Evolutionary conservation across 2,113 vertebrate genomes (phyloP).

Genomic region (Gallinago undulata): DNA sequence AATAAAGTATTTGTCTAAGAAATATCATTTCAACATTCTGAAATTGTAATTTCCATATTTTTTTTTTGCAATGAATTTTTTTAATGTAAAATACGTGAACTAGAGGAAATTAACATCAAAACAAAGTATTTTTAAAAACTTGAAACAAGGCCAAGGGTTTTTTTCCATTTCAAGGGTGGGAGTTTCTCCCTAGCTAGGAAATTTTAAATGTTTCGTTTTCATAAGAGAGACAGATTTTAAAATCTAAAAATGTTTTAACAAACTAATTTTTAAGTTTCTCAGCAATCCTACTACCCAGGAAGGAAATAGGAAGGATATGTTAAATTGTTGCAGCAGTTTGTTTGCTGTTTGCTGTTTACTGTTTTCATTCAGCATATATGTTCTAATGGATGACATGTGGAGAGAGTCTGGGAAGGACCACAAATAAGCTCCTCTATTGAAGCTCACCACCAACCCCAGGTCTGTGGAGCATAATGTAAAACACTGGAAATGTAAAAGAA

Average conservation of each 20-base stretch:
- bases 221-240: neutral
- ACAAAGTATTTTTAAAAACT: neutral
- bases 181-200: neutral
- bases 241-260: neutral
- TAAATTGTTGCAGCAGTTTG: neutral
- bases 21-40: neutral
- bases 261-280: neutral
- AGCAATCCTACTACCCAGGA: neutral
- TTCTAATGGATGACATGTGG: neutral
- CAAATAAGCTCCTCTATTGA: neutral
- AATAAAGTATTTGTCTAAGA: neutral
- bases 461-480: neutral
- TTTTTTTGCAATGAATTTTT: neutral
- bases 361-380: neutral
- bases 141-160: neutral
- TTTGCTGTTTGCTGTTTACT: constrained; percentile 27
- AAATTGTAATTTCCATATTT: neutral
- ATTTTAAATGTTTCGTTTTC: neutral
- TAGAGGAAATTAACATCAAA: neutral
- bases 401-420: neutral
- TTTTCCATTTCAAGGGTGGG: neutral
- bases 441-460: neutral
- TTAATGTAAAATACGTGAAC: neutral
- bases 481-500: neutral
- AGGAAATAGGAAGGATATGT: neutral